Conservation (phyloP, 2,797 vertebrate genomes). For the Poeciliopsis infans region DNA sequence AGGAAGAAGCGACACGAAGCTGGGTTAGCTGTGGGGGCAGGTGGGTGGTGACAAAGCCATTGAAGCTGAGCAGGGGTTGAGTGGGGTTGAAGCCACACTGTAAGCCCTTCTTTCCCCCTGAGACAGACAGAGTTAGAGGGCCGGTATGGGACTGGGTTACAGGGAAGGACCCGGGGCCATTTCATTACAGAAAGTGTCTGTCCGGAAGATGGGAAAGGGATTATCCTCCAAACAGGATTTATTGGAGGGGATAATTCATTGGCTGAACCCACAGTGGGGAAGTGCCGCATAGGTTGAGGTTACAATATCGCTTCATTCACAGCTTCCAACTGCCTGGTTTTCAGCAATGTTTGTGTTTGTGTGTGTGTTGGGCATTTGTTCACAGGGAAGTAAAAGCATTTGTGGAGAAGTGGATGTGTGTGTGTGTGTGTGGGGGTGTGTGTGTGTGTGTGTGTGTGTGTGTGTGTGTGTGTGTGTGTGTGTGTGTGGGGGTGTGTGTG, state of each 20-base stretch:
- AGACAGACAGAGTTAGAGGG: constrained; percentile 74
- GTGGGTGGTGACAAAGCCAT: constrained; percentile 71
- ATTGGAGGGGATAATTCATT: constrained; percentile 86
- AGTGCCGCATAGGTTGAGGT: constrained; percentile 83
- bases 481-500: no score
- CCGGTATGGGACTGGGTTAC: constrained; percentile 76
- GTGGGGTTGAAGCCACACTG: constrained; percentile 77
- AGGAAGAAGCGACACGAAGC: constrained; percentile 63
- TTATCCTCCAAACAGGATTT: constrained; percentile 88
- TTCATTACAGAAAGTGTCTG: constrained; percentile 88
- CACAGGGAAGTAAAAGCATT: constrained; percentile 30
- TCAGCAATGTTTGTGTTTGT: constrained; percentile 59
- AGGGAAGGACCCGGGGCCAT: constrained; percentile 80
- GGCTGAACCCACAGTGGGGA: constrained; percentile 83
- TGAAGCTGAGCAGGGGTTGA: constrained; percentile 77
- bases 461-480: no score
- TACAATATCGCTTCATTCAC: constrained; percentile 85
- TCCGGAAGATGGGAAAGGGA: constrained; percentile 86
- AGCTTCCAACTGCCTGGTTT: constrained; percentile 72
- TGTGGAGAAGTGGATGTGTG: constrained; percentile 25
- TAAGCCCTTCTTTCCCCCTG: constrained; percentile 73
- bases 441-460: no score
- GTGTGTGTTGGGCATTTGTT: constrained; percentile 51
- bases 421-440: constrained; percentile 15
- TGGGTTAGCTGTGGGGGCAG: constrained; percentile 66